Evolutionary conservation across 2,797 vertebrate species (phyloP).

Genomic region (Epinephelus coioides): DNA sequence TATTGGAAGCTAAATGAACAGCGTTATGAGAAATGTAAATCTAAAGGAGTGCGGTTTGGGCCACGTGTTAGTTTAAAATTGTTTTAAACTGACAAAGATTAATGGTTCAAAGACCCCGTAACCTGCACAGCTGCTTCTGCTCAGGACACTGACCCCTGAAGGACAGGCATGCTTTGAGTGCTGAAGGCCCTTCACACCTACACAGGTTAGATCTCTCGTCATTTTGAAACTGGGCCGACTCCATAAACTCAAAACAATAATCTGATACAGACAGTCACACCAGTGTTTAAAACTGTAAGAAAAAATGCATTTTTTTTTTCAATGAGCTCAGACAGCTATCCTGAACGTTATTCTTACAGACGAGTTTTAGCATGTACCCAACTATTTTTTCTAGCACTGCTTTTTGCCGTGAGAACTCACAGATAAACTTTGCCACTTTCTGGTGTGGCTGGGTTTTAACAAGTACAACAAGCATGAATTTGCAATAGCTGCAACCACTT

Average conservation of each 20-base stretch:
- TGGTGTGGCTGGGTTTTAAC: neutral
- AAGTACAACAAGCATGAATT: neutral
- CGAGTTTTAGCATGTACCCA: neutral
- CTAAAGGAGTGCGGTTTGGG: neutral
- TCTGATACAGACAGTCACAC: neutral
- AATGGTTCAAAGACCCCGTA: slow-evolving; percentile 1
- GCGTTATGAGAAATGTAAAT: slow-evolving; percentile 54
- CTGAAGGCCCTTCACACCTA: neutral
- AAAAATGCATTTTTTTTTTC: neutral
- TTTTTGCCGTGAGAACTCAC: neutral
- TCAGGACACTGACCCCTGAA: neutral
- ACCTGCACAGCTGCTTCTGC: slow-evolving; percentile 15
- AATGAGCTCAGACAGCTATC: too few relatives aligned
- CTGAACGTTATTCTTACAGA: too few relatives aligned
- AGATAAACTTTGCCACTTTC: neutral
- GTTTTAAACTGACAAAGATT: slow-evolving; percentile 20
- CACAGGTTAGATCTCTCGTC: neutral
- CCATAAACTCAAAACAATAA: neutral
- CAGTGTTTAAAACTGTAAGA: neutral
- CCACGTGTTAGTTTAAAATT: slow-evolving; percentile 26
- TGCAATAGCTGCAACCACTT: too few relatives aligned
- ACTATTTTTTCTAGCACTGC: neutral
- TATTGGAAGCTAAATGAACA: slow-evolving; percentile 3
- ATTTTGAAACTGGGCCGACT: neutral
- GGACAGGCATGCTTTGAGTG: neutral